Evolutionary conservation across 2,888 invertebrate species (phyloP).

Genomic region (Caenorhabditis drosophilae): DNA sequence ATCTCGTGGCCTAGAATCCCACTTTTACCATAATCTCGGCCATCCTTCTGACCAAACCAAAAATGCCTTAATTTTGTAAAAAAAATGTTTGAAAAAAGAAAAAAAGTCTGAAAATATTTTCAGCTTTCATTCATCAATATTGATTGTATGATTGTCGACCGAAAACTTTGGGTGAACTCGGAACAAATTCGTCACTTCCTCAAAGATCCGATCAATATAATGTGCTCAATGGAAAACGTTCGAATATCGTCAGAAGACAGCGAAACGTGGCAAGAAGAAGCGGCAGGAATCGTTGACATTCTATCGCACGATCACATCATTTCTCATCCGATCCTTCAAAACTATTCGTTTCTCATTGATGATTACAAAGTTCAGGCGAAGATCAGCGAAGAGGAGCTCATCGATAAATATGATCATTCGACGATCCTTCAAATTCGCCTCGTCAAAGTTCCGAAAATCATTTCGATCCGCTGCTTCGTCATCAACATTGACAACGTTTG

Average conservation of each 20-base stretch:
- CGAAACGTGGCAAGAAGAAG: conserved; percentile 36
- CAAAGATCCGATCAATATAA: conserved; percentile 23
- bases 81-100: too few relatives aligned
- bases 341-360: conserved; percentile 28
- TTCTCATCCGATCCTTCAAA: conserved; percentile 11
- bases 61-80: too few relatives aligned
- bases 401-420: conserved; percentile 33
- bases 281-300: conserved; percentile 17
- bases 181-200: conserved; percentile 26
- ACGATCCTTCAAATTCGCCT: conserved; percentile 28
- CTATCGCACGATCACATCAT: conserved; percentile 26
- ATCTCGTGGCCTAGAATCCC: too few relatives aligned
- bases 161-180: conserved; percentile 26
- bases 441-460: conserved; percentile 9
- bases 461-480: conserved; percentile 26
- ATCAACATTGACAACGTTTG: conserved; percentile 23
- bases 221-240: conserved; percentile 30
- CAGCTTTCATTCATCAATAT: conserved; percentile 15
- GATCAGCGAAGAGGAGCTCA: conserved; percentile 22
- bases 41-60: too few relatives aligned
- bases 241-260: conserved; percentile 30
- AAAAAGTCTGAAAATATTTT: too few relatives aligned
- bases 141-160: conserved; percentile 27
- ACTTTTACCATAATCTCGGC: too few relatives aligned
- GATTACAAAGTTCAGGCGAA: conserved; percentile 33